Percentiles rank a stretch among this genome's conserved stretches.
Evolutionary conservation across 2,797 vertebrate species (phyloP).

Genomic region (Lagodon rhomboides): DNA sequence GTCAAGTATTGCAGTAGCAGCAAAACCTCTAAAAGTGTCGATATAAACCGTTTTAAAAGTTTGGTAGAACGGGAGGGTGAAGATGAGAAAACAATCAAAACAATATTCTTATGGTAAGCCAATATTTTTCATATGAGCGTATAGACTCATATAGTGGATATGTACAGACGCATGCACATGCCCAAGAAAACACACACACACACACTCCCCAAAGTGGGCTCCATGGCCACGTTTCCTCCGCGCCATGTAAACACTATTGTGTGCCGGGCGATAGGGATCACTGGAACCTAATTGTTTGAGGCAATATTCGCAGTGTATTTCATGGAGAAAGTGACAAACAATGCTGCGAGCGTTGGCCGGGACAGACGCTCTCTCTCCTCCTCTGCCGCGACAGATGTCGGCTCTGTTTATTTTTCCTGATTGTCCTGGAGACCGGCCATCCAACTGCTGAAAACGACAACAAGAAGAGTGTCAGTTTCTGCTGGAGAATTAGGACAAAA

Average conservation of each 20-base stretch:
- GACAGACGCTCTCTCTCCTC: slow-evolving; percentile 52
- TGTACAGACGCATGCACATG: slow-evolving; percentile 38
- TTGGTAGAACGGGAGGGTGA: not conserved
- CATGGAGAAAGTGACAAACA: slow-evolving; percentile 86
- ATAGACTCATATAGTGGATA: slow-evolving; percentile 18
- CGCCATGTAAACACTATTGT: slow-evolving; percentile 88
- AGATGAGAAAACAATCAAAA: not conserved
- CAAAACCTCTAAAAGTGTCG: not conserved
- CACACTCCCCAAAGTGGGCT: slow-evolving; percentile 75
- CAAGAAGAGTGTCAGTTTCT: slow-evolving; percentile 11
- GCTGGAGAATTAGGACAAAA: slow-evolving; percentile 2
- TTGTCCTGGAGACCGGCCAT: slow-evolving; percentile 41
- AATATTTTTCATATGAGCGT: not conserved
- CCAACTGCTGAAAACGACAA: slow-evolving; percentile 40
- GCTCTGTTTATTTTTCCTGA: slow-evolving; percentile 65
- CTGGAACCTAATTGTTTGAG: slow-evolving; percentile 84
- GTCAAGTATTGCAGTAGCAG: no score
- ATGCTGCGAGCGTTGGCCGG: slow-evolving; percentile 51
- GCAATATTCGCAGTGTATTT: slow-evolving; percentile 78
- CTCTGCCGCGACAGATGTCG: slow-evolving; percentile 50
- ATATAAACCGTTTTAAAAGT: not conserved
- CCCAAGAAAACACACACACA: slow-evolving; percentile 64
- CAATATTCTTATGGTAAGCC: not conserved
- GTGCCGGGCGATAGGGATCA: slow-evolving; percentile 81
- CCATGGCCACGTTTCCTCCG: slow-evolving; percentile 83